Percentiles rank a stretch among this genome's conserved stretches.
Conservation (phyloP, 2,797 vertebrate genomes). For the Micrastur ruficollis region DNA sequence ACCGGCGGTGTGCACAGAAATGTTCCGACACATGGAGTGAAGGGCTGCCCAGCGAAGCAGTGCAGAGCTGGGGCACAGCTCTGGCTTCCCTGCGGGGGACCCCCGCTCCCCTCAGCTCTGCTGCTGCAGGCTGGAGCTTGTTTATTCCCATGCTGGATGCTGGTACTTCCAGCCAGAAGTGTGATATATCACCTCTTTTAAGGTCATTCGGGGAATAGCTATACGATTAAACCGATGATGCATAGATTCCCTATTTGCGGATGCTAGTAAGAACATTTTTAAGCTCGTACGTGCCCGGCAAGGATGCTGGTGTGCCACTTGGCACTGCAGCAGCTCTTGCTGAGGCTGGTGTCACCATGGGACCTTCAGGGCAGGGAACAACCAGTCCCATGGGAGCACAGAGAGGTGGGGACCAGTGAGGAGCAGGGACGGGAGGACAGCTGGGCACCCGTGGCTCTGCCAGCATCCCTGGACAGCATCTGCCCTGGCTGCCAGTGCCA, state of each 20-base stretch:
- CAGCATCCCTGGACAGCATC: neutral
- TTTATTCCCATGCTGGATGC: neutral
- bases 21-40: accelerated
- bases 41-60: too few species aligned
- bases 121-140: neutral
- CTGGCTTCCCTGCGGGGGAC: accelerated
- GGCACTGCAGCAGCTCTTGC: neutral
- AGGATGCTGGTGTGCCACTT: too few species aligned
- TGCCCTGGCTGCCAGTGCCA: neutral
- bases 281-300: neutral
- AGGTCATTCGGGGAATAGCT: neutral
- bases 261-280: neutral
- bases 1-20: accelerated
- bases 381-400: neutral
- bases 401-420: accelerated
- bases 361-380: neutral
- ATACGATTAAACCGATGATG: too few species aligned
- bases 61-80: neutral
- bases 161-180: neutral
- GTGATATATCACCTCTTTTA: neutral
- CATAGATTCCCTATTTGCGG: too few species aligned
- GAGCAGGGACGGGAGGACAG: neutral
- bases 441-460: neutral
- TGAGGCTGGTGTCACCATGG: neutral
- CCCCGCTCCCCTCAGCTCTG: neutral